These are phyloP conservation scores for Pinctada fucata DNA, from an alignment of 2,888 invertebrate genomes.

Conservation along the genomic window DNA sequence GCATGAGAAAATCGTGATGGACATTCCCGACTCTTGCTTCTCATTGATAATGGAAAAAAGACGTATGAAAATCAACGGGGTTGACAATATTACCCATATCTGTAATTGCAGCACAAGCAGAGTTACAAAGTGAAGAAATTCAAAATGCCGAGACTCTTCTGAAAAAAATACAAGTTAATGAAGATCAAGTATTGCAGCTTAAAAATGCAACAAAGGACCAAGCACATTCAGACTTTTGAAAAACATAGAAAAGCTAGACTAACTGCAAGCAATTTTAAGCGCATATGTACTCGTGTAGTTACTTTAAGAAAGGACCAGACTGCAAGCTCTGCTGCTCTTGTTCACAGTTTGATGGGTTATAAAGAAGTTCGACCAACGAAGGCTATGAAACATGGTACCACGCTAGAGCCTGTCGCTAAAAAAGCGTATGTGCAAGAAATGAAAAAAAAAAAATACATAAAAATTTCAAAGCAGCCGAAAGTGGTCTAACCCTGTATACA, in stretches of 20 bases:
- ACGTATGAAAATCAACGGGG: not conserved
- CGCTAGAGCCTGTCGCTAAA: not conserved
- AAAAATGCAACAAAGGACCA: constrained; percentile 22
- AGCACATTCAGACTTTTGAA: constrained; percentile 2
- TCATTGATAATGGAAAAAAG: constrained; percentile 3
- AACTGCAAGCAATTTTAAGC: no score
- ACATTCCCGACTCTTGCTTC: constrained; percentile 5
- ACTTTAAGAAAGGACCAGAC: no score
- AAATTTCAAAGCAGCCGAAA: constrained; percentile 14
- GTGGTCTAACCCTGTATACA: not conserved
- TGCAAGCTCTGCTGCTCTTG: no score
- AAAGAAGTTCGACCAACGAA: no score
- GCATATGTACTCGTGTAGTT: no score
- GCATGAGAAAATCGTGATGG: not conserved
- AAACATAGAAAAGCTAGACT: constrained; percentile 4
- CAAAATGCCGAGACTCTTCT: not conserved
- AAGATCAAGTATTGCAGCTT: not conserved
- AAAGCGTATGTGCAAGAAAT: not conserved
- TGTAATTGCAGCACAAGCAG: not conserved
- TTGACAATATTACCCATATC: not conserved
- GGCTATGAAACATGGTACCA: not conserved
- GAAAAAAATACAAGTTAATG: not conserved
- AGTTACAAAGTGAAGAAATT: not conserved
- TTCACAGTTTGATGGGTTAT: no score
- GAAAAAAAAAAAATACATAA: constrained; percentile 1